phyloP scores from a whole-genome alignment of 2,888 invertebrate species.

The Pseudococcus longispinus region DNA sequence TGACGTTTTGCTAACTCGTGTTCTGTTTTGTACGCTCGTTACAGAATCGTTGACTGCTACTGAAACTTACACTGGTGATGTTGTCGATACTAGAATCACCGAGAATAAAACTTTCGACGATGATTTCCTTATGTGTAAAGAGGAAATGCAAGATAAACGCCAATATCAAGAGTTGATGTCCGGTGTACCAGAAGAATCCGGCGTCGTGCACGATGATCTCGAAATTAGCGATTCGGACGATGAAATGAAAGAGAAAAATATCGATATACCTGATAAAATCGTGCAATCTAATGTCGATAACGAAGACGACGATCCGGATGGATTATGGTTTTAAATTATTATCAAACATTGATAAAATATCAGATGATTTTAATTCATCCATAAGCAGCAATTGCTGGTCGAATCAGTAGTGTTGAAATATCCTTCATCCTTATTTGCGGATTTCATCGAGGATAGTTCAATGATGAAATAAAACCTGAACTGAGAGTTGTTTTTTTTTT shows the following conservation, averaged over 20 bases:
- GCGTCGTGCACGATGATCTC: slow-evolving; percentile 74
- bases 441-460: background rate
- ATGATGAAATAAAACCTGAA: background rate
- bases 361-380: too few species aligned
- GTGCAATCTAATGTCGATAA: slow-evolving; percentile 58
- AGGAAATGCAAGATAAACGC: slow-evolving; percentile 30
- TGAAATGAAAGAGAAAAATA: slow-evolving; percentile 63
- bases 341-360: background rate
- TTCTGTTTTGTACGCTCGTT: background rate
- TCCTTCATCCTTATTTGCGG: background rate
- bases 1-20: background rate
- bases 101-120: slow-evolving; percentile 44
- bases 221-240: slow-evolving; percentile 82
- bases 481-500: background rate
- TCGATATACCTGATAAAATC: slow-evolving; percentile 61
- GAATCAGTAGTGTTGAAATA: background rate
- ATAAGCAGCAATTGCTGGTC: background rate
- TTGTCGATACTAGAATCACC: background rate
- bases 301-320: slow-evolving; percentile 67
- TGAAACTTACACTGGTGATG: background rate
- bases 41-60: slow-evolving; percentile 15
- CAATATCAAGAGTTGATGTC: slow-evolving; percentile 39
- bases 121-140: slow-evolving; percentile 41
- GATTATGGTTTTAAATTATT: slow-evolving; percentile 67
- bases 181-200: background rate